phyloP scores from a whole-genome alignment of 2,797 vertebrate species.

The Dicrostonyx torquatus region DNA sequence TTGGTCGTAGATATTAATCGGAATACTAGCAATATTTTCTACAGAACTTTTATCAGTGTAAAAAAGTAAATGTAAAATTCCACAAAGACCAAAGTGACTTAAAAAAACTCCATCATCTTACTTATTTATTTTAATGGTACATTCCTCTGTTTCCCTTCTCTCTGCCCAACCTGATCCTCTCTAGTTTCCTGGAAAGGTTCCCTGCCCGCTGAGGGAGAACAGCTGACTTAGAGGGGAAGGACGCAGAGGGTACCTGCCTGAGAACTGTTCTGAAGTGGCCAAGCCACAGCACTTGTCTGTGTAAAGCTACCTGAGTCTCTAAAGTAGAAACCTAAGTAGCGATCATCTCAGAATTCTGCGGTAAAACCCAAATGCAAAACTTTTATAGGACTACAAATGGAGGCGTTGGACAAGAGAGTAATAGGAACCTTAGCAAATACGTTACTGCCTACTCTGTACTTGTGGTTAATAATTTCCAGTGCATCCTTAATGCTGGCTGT shows the following conservation, averaged over 20 bases:
- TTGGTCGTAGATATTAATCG: conserved; percentile 53
- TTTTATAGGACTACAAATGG: background rate
- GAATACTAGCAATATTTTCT: conserved; percentile 41
- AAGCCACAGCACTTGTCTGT: background rate
- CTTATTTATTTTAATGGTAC: conserved; percentile 34
- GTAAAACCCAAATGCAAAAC: background rate
- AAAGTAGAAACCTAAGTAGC: background rate
- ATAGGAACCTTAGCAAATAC: background rate
- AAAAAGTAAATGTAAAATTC: conserved; percentile 20
- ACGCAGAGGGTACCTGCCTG: background rate
- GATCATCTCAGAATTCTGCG: background rate
- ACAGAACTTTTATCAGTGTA: conserved; percentile 30
- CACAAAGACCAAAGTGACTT: background rate
- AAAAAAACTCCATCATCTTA: conserved; percentile 22
- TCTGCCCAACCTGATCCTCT: background rate
- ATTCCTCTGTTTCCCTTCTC: background rate
- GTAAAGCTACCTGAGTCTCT: background rate
- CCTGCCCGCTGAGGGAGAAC: no score
- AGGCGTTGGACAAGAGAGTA: background rate
- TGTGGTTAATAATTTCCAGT: background rate
- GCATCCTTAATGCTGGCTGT: background rate
- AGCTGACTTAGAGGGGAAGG: background rate
- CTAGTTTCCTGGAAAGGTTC: background rate
- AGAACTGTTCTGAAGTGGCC: background rate
- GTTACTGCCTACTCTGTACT: background rate